A percentile compares a stretch with the other conserved stretches of the same genome.
Conservation (phyloP, 2,888 invertebrate genomes). For the Temnothorax ravouxi region DNA sequence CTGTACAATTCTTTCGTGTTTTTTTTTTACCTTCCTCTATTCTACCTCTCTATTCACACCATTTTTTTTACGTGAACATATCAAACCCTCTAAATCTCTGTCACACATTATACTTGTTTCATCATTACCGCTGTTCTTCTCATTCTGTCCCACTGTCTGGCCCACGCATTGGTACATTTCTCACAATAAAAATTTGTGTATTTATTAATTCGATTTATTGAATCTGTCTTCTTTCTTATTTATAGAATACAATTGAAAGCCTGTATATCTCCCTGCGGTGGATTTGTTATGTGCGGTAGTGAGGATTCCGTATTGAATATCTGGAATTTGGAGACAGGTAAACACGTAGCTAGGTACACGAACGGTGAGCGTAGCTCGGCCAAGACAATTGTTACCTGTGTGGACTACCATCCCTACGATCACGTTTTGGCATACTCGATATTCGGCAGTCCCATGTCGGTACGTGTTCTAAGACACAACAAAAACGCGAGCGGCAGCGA, state of each 20-base stretch:
- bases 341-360: constrained; percentile 84
- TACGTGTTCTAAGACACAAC: constrained; percentile 78
- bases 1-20: background rate
- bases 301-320: constrained; percentile 89
- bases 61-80: background rate
- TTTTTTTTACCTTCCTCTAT: background rate
- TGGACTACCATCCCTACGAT: constrained; percentile 90
- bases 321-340: constrained; percentile 89
- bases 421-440: constrained; percentile 88
- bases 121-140: background rate
- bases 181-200: background rate
- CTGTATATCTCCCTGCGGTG: constrained; percentile 89
- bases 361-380: constrained; percentile 51
- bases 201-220: constrained; percentile 6
- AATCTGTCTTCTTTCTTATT: constrained; percentile 46
- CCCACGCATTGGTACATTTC: background rate
- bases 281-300: constrained; percentile 88
- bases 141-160: background rate
- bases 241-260: constrained; percentile 87
- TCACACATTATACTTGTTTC: background rate
- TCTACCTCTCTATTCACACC: background rate
- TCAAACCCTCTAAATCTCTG: background rate
- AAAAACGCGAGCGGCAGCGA: constrained; percentile 75
- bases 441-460: constrained; percentile 84
- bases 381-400: constrained; percentile 85